Evolutionary conservation across 1,140 invertebrate genomes (phyloP).

Genomic region (Ptiloglossa arizonensis): DNA sequence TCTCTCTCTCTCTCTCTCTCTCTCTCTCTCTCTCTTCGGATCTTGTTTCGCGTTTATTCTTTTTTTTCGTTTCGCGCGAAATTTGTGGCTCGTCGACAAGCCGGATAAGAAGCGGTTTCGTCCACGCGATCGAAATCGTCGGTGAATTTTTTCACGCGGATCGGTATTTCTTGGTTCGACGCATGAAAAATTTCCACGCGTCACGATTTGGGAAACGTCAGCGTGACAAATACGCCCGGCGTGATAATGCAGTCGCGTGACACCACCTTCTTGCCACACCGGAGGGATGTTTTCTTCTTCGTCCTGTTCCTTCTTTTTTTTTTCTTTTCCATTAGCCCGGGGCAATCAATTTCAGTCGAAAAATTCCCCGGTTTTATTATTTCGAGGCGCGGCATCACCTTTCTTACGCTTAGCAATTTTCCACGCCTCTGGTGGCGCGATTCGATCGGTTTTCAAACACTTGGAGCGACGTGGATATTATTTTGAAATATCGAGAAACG

Average conservation of each 20-base stretch:
- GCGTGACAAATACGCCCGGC: constrained; percentile 56
- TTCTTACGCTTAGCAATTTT: background rate
- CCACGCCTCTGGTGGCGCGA: background rate
- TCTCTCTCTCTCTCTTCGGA: too few relatives aligned
- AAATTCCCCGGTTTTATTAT: constrained; percentile 22
- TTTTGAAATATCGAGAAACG: background rate
- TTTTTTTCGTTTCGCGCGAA: background rate
- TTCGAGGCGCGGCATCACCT: background rate
- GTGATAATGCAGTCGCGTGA: constrained; percentile 61
- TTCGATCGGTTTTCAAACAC: too few relatives aligned
- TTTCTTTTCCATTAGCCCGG: constrained; percentile 21
- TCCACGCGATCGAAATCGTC: background rate
- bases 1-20: too few relatives aligned
- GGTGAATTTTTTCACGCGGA: background rate
- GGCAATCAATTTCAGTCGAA: constrained; percentile 53
- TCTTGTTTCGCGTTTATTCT: too few relatives aligned
- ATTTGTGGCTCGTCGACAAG: background rate
- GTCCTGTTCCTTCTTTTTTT: constrained; percentile 41
- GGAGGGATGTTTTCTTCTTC: constrained; percentile 55
- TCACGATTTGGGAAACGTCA: constrained; percentile 55
- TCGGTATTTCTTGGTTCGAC: background rate
- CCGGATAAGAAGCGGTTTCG: too few relatives aligned
- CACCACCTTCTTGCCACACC: constrained; percentile 17
- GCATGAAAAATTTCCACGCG: constrained; percentile 46
- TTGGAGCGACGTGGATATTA: background rate